Evolutionary conservation across 2,888 invertebrate genomes (phyloP).

Genomic region (Onthophagus sagittarius): DNA sequence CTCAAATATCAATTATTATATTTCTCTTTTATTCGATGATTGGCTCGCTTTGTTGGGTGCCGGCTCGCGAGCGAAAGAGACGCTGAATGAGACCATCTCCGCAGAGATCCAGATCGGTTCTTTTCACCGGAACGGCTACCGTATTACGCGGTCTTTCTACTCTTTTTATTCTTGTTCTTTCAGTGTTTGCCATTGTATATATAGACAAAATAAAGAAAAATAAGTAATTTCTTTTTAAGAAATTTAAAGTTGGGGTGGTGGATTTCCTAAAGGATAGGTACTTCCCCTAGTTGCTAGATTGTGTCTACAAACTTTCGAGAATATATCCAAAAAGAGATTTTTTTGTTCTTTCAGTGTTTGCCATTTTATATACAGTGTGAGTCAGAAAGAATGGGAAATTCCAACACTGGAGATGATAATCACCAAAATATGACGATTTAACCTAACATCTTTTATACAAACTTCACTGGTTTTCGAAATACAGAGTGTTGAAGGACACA

Average conservation of each 20-base stretch:
- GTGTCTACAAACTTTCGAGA: background rate
- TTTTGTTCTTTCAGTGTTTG: no score
- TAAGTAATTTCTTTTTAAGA: background rate
- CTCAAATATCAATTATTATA: slow-evolving; percentile 32
- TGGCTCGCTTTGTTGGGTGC: slow-evolving; percentile 22
- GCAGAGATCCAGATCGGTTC: slow-evolving; percentile 6
- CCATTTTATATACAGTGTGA: no score
- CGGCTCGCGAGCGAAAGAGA: slow-evolving; percentile 9
- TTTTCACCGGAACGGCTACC: slow-evolving; percentile 7
- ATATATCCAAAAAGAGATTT: slow-evolving; percentile 12
- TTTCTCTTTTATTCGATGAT: slow-evolving; percentile 26
- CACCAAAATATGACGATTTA: no score
- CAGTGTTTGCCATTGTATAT: background rate
- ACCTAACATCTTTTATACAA: no score
- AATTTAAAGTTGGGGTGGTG: no score
- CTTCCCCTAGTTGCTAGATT: no score
- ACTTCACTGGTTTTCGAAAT: no score
- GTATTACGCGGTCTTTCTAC: slow-evolving; percentile 7
- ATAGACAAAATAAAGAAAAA: background rate
- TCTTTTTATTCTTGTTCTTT: background rate
- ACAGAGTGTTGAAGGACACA: no score
- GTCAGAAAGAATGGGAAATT: no score
- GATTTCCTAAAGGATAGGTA: no score
- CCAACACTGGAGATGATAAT: no score
- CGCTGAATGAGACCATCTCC: background rate